Base-by-base conservation (phyloP, 1,140 invertebrate genomes). In the Lamellibrachia luymesi region DNA sequence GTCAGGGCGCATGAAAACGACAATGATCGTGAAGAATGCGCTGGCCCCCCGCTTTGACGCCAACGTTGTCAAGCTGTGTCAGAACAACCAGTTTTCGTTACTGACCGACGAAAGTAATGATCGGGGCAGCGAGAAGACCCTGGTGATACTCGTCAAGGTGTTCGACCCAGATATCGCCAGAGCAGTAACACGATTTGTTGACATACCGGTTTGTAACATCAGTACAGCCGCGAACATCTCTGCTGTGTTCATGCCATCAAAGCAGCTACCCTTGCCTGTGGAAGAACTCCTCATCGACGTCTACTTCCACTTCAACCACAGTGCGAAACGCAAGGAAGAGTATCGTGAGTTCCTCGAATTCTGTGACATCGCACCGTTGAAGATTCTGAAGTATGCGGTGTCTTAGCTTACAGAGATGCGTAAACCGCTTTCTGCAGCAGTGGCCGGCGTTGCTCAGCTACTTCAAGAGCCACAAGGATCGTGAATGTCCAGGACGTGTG, bases 401-500 rank as follows among this genome's bases (percentile, higher is more conserved):
- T 93, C 93, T 95, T 10, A 93, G 80, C 64, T 50, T 95, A 4
- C 38, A 93, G 51, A 94, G 91, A 13, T 93, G 93, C 50, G 17
- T 94, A 25, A 52, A 93, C 1, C 93, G 94, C 64, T 22, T 94
- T n/a, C 49, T 94, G 17, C 90, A 94, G 27, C 91, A 94, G 4
- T 94, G 94, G 94, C 51, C 51, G 13, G 80, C 94, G 50, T 52
- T 92, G 2, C 91, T 91, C 51, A 25, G 51, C 2, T 94, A 91
- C 56, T 94, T 93, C 25, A 38, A 92, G 93, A 89, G 95, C 95
- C 52, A 94, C 94, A 92, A 93, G 95, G 6, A 92, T 95, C 51
- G 94, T 94, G 80, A 94, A 94, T 22, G 90, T 94, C 27, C 94
- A 94, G 51, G 95, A 96, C 90, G 93, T 95, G 17, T 90, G 89